These are phyloP conservation scores for Ligdia adustata DNA, from an alignment of 2,888 invertebrate genomes.

Conservation along the genomic window DNA sequence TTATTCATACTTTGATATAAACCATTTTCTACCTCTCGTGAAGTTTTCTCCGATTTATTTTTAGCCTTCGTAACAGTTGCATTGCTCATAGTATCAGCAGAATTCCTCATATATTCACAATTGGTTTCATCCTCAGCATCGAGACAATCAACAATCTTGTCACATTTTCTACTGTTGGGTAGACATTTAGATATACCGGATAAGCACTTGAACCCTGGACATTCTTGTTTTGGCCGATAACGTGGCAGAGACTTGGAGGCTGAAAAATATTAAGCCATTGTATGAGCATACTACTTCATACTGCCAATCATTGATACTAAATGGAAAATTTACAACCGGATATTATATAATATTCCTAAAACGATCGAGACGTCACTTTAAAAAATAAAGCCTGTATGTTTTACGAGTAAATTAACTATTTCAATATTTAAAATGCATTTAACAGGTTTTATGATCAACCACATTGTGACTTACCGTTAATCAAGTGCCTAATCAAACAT, in stretches of 20 bases:
- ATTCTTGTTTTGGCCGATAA: conserved; percentile 83
- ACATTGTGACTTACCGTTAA: too few species aligned
- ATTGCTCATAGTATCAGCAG: conserved; percentile 4
- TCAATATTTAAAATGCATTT: too few species aligned
- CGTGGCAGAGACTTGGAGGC: conserved; percentile 73
- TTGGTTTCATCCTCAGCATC: conserved; percentile 91
- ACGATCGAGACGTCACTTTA: too few species aligned
- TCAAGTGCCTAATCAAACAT: too few species aligned
- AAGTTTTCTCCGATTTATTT: conserved; percentile 20
- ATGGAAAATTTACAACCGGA: too few species aligned
- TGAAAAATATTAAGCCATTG: too few species aligned
- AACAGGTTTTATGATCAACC: too few species aligned
- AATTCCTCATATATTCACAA: conserved; percentile 71
- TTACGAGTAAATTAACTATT: too few species aligned
- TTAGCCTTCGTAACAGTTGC: background rate
- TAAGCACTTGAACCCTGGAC: conserved; percentile 89
- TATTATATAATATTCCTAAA: too few species aligned
- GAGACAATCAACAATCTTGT: conserved; percentile 90
- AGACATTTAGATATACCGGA: conserved; percentile 88
- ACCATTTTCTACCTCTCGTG: conserved; percentile 19
- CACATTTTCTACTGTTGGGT: conserved; percentile 86
- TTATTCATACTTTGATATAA: background rate
- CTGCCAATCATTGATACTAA: too few species aligned
- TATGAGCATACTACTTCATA: too few species aligned
- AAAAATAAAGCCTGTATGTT: too few species aligned